A percentile compares a stretch with the other conserved stretches of the same genome.
Evolutionary conservation across 2,888 invertebrate genomes (phyloP).

Genomic region (Ectemnius cavifrons): DNA sequence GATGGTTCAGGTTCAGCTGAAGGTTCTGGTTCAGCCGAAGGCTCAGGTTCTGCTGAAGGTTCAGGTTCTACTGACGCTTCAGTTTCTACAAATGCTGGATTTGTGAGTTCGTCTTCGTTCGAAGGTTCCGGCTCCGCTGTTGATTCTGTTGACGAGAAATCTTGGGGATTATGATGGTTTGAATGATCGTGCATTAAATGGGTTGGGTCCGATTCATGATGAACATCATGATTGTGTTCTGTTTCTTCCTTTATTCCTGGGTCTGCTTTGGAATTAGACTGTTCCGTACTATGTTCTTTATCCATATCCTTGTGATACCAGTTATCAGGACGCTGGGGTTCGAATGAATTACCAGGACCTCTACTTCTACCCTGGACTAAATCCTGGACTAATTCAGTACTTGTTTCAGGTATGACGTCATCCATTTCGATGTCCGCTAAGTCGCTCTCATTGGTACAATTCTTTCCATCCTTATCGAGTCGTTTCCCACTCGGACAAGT

Average conservation of each 20-base stretch:
- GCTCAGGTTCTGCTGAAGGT: constrained; percentile 63
- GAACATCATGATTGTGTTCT: constrained; percentile 6
- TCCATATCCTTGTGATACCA: constrained; percentile 56
- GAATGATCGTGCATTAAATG: constrained; percentile 38
- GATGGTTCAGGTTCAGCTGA: constrained; percentile 68
- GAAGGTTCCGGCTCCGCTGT: constrained; percentile 14
- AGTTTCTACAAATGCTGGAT: background rate
- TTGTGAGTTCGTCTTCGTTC: background rate
- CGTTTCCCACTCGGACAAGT: constrained; percentile 82
- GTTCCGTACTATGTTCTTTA: constrained; percentile 22
- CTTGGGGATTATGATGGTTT: background rate
- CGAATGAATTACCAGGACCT: constrained; percentile 59
- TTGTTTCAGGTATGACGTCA: constrained; percentile 50
- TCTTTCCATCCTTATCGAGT: constrained; percentile 79
- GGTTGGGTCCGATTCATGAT: constrained; percentile 13
- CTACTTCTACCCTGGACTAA: constrained; percentile 71
- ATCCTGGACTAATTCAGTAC: constrained; percentile 58
- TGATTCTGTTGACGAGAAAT: constrained; percentile 8
- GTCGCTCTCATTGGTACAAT: constrained; percentile 74
- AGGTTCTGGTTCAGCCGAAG: constrained; percentile 61
- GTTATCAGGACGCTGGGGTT: constrained; percentile 42
- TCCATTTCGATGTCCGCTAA: constrained; percentile 66
- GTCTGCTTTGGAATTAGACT: background rate
- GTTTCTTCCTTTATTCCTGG: constrained; percentile 7
- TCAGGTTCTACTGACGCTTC: constrained; percentile 4